Base-by-base conservation (phyloP, 1,140 invertebrate species). In the Eueides isabella region DNA sequence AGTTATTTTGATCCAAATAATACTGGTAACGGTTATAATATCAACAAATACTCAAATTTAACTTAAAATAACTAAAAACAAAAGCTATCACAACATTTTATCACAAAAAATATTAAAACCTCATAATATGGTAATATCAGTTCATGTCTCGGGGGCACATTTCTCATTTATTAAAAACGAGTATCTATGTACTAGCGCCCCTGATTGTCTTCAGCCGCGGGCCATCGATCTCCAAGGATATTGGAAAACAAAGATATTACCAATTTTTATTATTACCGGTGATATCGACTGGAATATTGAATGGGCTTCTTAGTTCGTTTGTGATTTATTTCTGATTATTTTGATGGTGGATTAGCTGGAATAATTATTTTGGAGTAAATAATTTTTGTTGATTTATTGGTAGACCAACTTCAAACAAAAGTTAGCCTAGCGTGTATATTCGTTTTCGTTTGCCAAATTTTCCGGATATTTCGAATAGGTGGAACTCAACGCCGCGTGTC, bases 191-290 rank as follows among this genome's bases (percentile, higher is more conserved):
- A 64, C 74, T 80, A 72, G 77, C 77, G 76, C 79, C 78, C 81
- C 70, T 67, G 70, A 70, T 68, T 72, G 85, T 87, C 83, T 84
- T 81, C 80, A 78, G 75, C 87, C 83, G 67, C 61, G 41, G 84
- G 89, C 84, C 76, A 87, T 89, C 85, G 87, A 91, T 91, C 85
- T 82, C 86, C 81, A 75, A 84, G 84, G 41, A 44, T 44, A 90
- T 88, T 85, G 86, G 78, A 81, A 89, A 88, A 88, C 85, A 90
- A 88, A 88, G 83, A 83, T 86, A 86, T 86, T 81, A 80, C 62
- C 85, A 85, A 85, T 85, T 83, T 83, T 79, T 84, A 74, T 75
- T 75, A 80, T 87, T 84, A 80, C 76, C 61, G 70, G 69, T 72
- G 19, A 35, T 5, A 23, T 72, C 31, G 16, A 26, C 23, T 38